These are phyloP conservation scores for Alaudala cheleensis DNA, from an alignment of 2,113 vertebrate species.

Conservation along the genomic window DNA sequence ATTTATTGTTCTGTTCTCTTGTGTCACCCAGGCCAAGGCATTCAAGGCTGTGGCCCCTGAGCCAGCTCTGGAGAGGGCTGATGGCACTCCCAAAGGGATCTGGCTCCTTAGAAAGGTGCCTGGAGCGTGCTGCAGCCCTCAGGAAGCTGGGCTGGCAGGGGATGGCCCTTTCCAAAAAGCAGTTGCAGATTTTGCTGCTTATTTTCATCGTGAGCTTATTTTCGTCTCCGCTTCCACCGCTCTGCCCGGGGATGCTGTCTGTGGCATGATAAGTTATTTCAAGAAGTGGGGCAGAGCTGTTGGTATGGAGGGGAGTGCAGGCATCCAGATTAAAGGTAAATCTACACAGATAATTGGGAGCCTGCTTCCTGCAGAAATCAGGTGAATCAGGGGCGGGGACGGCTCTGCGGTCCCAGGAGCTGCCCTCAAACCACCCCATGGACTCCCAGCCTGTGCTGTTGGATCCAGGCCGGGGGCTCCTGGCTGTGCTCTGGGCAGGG, in stretches of 20 bases:
- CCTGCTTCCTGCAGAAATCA: not conserved
- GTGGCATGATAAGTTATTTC: conserved; percentile 43
- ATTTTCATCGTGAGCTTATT: conserved; percentile 14
- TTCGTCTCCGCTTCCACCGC: not conserved
- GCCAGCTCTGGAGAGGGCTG: not conserved
- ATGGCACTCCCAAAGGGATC: not conserved
- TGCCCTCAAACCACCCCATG: not conserved
- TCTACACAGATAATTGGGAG: not conserved
- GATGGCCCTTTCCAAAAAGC: not conserved
- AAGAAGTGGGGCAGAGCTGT: conserved; percentile 54
- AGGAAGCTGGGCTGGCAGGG: not conserved
- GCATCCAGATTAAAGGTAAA: conserved; percentile 35
- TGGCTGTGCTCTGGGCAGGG: not conserved
- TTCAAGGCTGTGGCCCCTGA: not conserved
- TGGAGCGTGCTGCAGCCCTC: not conserved
- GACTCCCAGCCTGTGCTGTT: not conserved
- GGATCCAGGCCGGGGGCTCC: not conserved
- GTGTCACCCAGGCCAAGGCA: not conserved
- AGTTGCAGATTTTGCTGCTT: not conserved
- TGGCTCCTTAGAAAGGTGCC: not conserved
- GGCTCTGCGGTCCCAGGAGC: not conserved
- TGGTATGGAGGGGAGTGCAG: conserved; percentile 3
- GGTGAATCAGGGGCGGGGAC: not conserved
- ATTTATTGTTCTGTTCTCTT: not conserved
- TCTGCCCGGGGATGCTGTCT: conserved; percentile 44